phyloP scores from a whole-genome alignment of 2,888 invertebrate genomes.

The Drosophila histrio region DNA sequence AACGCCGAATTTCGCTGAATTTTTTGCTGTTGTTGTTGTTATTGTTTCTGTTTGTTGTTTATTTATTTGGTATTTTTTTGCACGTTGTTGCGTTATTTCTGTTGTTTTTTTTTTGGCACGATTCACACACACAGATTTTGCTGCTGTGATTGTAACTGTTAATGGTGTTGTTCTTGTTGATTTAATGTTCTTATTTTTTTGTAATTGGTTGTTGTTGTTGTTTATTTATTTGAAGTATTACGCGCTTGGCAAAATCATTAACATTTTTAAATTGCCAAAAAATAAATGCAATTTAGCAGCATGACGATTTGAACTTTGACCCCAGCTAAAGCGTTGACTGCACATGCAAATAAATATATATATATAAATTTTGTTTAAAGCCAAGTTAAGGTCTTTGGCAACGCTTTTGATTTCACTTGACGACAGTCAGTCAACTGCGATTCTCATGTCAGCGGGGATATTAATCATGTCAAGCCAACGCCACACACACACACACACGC shows the following conservation, averaged over 20 bases:
- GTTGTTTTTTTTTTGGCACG: constrained; percentile 25
- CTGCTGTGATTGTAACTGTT: constrained; percentile 50
- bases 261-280: constrained; percentile 44
- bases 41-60: constrained; percentile 15
- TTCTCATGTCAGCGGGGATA: constrained; percentile 79
- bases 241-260: constrained; percentile 57
- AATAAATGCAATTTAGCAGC: background rate
- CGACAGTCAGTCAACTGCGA: constrained; percentile 76
- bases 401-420: constrained; percentile 77
- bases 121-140: constrained; percentile 39
- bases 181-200: constrained; percentile 21
- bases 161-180: constrained; percentile 25
- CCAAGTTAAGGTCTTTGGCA: constrained; percentile 31
- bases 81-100: constrained; percentile 18
- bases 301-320: constrained; percentile 22
- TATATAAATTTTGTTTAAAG: constrained; percentile 34
- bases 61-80: constrained; percentile 51
- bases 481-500: constrained; percentile 21
- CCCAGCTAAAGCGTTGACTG: constrained; percentile 2
- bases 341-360: background rate
- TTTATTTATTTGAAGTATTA: constrained; percentile 54
- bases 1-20: constrained; percentile 62
- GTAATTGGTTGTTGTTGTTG: constrained; percentile 24
- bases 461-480: constrained; percentile 81
- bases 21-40: constrained; percentile 24